phyloP scores from a whole-genome alignment of 2,888 invertebrate genomes.

The Acleris holmiana region DNA sequence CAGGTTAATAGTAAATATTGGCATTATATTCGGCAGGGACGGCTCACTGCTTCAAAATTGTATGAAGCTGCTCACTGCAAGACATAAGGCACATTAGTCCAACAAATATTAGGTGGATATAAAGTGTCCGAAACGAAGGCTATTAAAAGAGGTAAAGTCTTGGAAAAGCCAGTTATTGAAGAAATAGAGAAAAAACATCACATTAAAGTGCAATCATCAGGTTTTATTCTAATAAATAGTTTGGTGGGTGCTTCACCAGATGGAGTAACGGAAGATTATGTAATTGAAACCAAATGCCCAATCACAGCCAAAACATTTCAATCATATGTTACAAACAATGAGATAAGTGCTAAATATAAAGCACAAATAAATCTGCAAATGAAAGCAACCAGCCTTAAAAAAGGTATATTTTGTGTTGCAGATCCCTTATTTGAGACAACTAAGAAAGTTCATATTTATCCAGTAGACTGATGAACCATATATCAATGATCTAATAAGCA shows the following conservation, averaged over 20 bases:
- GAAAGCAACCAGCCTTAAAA: not conserved
- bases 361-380: not conserved
- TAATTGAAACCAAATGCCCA: slow-evolving; percentile 32
- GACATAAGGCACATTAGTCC: too few species aligned
- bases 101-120: too few species aligned
- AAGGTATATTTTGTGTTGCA: not conserved
- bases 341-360: not conserved
- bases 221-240: slow-evolving; percentile 17
- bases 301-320: slow-evolving; percentile 2
- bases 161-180: slow-evolving; percentile 18
- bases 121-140: slow-evolving; percentile 7
- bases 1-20: too few species aligned
- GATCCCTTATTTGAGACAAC: not conserved
- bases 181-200: slow-evolving; percentile 7
- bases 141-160: slow-evolving; percentile 14
- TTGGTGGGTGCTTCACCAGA: slow-evolving; percentile 32
- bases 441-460: not conserved
- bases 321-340: not conserved
- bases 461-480: not conserved
- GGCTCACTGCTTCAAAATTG: too few species aligned
- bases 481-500: slow-evolving; percentile 1
- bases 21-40: too few species aligned
- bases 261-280: slow-evolving; percentile 21
- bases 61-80: too few species aligned
- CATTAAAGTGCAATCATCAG: slow-evolving; percentile 8